Evolutionary conservation across 2,797 vertebrate species (phyloP).

Genomic region (Malacoraja senta): DNA sequence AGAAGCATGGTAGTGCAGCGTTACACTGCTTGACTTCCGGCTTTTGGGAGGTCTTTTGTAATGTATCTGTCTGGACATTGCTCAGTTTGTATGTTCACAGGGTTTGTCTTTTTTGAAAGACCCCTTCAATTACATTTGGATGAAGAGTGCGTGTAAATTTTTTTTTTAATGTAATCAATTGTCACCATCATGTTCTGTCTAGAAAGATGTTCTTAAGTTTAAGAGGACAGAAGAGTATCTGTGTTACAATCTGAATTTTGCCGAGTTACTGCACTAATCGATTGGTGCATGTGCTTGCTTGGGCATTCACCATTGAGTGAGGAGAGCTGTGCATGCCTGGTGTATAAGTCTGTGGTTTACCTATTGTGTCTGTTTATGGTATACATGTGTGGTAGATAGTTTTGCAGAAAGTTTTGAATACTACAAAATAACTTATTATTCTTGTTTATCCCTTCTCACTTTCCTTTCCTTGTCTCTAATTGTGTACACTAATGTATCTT

Average conservation of each 20-base stretch:
- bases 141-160: neutral
- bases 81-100: neutral
- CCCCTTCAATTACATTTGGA: neutral
- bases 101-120: neutral
- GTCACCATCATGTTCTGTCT: neutral
- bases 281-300: constrained; percentile 11
- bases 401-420: neutral
- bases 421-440: neutral
- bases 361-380: neutral
- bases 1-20: neutral
- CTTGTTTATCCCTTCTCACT: neutral
- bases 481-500: constrained; percentile 21
- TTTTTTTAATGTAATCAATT: neutral
- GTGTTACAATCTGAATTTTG: neutral
- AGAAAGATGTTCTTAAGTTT: neutral
- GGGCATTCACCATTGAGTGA: neutral
- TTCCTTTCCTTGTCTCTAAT: neutral
- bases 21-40: neutral
- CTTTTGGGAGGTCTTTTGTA: neutral
- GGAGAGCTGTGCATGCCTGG: constrained; percentile 17
- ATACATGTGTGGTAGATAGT: too few species aligned
- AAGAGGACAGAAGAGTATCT: neutral
- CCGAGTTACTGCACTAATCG: neutral
- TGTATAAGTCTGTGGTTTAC: neutral
- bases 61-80: too few species aligned